phyloP scores from a whole-genome alignment of 2,888 invertebrate genomes.

The Hydrotaea diabolus region DNA sequence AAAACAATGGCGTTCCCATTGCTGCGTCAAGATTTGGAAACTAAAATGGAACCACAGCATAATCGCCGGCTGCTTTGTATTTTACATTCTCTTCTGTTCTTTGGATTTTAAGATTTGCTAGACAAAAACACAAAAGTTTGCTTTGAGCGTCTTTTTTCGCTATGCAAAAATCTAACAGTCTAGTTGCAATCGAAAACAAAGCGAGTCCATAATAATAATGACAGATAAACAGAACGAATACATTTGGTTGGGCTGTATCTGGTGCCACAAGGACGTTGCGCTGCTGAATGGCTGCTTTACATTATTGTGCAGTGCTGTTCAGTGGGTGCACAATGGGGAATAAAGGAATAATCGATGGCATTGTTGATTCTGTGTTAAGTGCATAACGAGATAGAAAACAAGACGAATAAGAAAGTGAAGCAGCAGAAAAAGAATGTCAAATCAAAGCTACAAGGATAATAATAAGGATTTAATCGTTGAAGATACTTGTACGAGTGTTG shows the following conservation, averaged over 20 bases:
- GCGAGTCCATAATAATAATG: constrained; percentile 4
- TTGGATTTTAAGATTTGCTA: not conserved
- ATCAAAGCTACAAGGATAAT: not conserved
- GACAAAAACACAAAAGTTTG: not conserved
- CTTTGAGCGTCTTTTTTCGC: not conserved
- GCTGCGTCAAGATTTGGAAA: not conserved
- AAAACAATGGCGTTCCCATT: not conserved
- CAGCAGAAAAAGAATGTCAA: not conserved
- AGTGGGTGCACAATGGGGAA: not conserved
- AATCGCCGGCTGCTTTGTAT: not conserved
- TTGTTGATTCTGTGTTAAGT: constrained; percentile 27
- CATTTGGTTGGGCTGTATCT: not conserved
- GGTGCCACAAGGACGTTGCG: constrained; percentile 11
- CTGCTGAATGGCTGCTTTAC: not conserved
- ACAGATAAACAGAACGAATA: constrained; percentile 11
- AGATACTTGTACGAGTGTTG: too few relatives aligned
- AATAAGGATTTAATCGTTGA: not conserved
- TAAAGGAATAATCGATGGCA: constrained; percentile 13
- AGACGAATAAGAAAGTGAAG: too few relatives aligned
- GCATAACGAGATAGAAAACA: not conserved
- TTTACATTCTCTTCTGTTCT: not conserved
- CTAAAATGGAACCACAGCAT: not conserved
- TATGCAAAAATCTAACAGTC: not conserved
- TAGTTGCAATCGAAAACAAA: not conserved
- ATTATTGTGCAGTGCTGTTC: not conserved